Conservation (phyloP, 2,113 vertebrate species). For the Vombatus ursinus region DNA sequence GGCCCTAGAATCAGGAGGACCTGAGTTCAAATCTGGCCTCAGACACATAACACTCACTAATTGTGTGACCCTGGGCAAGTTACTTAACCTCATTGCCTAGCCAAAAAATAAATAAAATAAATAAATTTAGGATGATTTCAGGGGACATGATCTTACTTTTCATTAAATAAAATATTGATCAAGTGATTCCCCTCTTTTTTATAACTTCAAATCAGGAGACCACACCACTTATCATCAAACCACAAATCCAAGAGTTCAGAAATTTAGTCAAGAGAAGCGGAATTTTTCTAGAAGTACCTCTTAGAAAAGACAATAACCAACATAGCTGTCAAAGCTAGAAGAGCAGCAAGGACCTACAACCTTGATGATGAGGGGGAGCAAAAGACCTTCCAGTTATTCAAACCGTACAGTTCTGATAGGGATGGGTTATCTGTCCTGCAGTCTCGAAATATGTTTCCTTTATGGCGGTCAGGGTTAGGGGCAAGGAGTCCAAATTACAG, state of each 20-base stretch:
- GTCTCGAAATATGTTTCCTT: not conserved
- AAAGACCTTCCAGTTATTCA: not conserved
- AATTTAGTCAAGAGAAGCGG: not conserved
- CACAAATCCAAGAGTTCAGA: not conserved
- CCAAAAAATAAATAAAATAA: too few relatives aligned
- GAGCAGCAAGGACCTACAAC: not conserved
- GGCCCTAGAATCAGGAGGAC: too few relatives aligned
- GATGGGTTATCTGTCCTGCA: not conserved
- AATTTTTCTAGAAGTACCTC: not conserved
- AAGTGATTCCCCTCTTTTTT: not conserved
- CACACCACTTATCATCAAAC: not conserved
- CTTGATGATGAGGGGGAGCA: not conserved
- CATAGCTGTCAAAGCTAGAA: not conserved
- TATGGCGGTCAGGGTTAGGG: not conserved
- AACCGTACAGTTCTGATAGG: not conserved
- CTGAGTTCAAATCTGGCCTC: too few relatives aligned
- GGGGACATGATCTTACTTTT: not conserved
- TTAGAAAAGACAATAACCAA: not conserved
- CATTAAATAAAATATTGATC: not conserved
- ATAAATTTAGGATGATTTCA: not conserved
- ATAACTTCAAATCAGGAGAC: not conserved
- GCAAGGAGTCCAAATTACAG: not conserved
- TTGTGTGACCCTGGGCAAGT: too few relatives aligned
- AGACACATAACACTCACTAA: too few relatives aligned
- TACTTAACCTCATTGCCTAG: too few relatives aligned